Conservation (phyloP, 2,113 vertebrate species). For the Lagopus muta region DNA sequence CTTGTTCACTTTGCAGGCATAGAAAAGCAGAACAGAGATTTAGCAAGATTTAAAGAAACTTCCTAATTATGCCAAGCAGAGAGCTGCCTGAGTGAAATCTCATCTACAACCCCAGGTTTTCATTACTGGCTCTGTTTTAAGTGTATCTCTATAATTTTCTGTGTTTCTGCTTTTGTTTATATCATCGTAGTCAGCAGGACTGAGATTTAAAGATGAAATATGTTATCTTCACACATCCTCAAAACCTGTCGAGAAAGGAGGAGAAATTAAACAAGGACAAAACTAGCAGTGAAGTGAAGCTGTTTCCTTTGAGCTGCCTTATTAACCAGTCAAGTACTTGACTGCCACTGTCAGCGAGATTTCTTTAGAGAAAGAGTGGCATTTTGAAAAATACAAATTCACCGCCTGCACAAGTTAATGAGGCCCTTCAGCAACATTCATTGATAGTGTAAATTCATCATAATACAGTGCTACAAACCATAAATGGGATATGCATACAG, state of each 20-base stretch:
- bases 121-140: conserved; percentile 38
- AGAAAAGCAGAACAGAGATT: background rate
- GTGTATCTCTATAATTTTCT: conserved; percentile 44
- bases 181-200: conserved; percentile 40
- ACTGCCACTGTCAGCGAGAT: conserved; percentile 70
- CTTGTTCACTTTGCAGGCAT: conserved; percentile 68
- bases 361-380: conserved; percentile 73
- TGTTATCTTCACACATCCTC: conserved; percentile 45
- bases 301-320: conserved; percentile 71
- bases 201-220: conserved; percentile 38
- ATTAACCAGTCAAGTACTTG: conserved; percentile 73
- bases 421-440: conserved; percentile 74
- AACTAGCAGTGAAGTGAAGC: conserved; percentile 61
- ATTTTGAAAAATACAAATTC: conserved; percentile 73
- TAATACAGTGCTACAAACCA: conserved; percentile 58
- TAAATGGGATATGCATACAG: conserved; percentile 64
- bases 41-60: conserved; percentile 52
- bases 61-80: conserved; percentile 43
- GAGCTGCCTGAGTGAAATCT: conserved; percentile 20
- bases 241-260: conserved; percentile 61
- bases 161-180: conserved; percentile 66
- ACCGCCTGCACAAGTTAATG: conserved; percentile 71
- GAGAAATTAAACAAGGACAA: conserved; percentile 70
- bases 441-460: conserved; percentile 74
- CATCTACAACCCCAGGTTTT: conserved; percentile 43